Conservation (phyloP, 2,888 invertebrate genomes). For the Phengaris alcon region DNA sequence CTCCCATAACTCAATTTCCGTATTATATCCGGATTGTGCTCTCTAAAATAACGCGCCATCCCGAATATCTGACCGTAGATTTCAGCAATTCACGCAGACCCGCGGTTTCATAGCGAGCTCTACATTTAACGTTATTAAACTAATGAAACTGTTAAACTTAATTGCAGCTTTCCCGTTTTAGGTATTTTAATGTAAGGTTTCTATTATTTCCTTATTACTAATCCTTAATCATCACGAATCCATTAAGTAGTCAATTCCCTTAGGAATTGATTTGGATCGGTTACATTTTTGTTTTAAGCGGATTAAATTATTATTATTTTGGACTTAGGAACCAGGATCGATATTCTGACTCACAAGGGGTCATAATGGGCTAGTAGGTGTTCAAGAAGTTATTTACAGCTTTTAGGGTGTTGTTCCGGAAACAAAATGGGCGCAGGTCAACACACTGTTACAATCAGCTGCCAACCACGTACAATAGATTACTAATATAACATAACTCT, state of each 20-base stretch:
- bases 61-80: no score
- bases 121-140: no score
- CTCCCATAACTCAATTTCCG: background rate
- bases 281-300: no score
- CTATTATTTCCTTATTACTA: no score
- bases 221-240: no score
- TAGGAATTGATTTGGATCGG: background rate
- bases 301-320: background rate
- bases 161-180: no score
- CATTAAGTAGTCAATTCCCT: background rate
- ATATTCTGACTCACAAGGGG: background rate
- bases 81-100: no score
- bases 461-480: background rate
- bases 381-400: background rate
- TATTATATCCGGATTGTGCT: no score
- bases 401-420: constrained; percentile 6
- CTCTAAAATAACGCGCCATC: no score
- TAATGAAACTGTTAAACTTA: no score
- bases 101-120: no score
- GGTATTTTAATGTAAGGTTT: no score
- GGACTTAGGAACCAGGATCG: background rate
- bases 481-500: background rate
- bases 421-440: background rate
- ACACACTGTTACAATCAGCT: background rate
- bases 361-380: background rate